Percentiles rank a stretch among this genome's conserved stretches.
Evolutionary conservation across 2,797 vertebrate species (phyloP).

Genomic region (Microcaecilia unicolor): DNA sequence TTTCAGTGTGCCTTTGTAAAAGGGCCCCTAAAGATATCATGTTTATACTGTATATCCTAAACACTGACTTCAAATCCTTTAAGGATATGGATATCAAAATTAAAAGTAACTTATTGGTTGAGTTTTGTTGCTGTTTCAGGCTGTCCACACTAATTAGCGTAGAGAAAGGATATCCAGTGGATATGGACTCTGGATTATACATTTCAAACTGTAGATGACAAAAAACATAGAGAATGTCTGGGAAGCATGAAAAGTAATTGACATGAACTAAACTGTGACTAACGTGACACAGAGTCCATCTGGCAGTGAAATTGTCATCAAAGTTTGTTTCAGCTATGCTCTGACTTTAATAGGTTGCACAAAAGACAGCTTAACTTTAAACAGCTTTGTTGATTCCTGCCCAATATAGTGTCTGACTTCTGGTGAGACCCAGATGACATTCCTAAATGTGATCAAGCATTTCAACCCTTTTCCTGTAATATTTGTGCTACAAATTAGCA

Average conservation of each 20-base stretch:
- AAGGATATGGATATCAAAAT: too few species aligned
- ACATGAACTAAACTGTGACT: slow-evolving; percentile 13
- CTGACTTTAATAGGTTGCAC: slow-evolving; percentile 4
- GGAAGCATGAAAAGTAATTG: slow-evolving; percentile 6
- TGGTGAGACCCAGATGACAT: slow-evolving; percentile 9
- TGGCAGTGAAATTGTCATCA: slow-evolving; percentile 10
- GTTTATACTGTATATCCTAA: too few species aligned
- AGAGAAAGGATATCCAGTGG: too few species aligned
- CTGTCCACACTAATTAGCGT: too few species aligned
- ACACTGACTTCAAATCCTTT: too few species aligned
- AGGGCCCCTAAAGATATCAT: too few species aligned
- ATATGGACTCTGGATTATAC: too few species aligned
- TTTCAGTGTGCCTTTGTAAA: too few species aligned
- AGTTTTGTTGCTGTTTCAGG: too few species aligned
- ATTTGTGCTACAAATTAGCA: slow-evolving; percentile 7
- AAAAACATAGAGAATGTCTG: slow-evolving; percentile 8
- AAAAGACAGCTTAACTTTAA: slow-evolving; percentile 11
- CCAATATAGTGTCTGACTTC: slow-evolving; percentile 15
- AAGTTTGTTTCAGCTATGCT: slow-evolving; percentile 11
- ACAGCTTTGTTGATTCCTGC: slow-evolving; percentile 5
- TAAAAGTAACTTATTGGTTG: too few species aligned
- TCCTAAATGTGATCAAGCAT: slow-evolving; percentile 14
- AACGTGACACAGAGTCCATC: slow-evolving; percentile 13
- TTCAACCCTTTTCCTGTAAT: slow-evolving; percentile 6
- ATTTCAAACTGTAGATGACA: too few species aligned